A percentile compares a stretch with the other conserved stretches of the same genome.
Evolutionary conservation across 2,113 vertebrate species (phyloP).

Genomic region (Myanophis thanlyinensis): DNA sequence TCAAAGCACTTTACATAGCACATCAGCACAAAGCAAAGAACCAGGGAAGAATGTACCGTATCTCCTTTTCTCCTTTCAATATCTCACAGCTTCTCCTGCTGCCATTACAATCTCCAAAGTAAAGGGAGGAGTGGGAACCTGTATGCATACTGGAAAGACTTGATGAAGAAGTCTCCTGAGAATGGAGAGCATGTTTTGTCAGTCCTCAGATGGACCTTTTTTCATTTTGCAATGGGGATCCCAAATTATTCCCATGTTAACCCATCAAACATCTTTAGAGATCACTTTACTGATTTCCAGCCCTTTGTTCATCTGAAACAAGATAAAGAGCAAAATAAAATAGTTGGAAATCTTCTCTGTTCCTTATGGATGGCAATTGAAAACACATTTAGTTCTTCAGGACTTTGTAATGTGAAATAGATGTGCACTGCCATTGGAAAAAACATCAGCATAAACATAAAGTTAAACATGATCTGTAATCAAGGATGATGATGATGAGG

Average conservation of each 20-base stretch:
- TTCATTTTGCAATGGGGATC: not conserved
- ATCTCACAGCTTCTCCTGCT: not conserved
- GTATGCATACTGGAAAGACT: not conserved
- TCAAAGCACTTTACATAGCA: not conserved
- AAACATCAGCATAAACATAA: not conserved
- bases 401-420: not conserved
- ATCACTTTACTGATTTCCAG: not conserved
- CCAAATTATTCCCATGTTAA: not conserved
- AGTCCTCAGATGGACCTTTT: not conserved
- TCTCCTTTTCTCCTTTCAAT: not conserved
- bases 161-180: not conserved
- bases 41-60: not conserved
- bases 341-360: not conserved
- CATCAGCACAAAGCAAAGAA: not conserved
- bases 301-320: not conserved
- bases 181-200: not conserved
- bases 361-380: not conserved
- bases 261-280: not conserved
- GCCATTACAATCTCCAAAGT: not conserved
- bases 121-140: not conserved
- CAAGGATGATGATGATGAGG: too few species aligned
- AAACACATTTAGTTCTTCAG: not conserved
- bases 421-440: not conserved
- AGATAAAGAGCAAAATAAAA: not conserved
- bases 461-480: not conserved